These are phyloP conservation scores for Leptarthrus brevirostris DNA, from an alignment of 2,888 invertebrate species.

Conservation along the genomic window DNA sequence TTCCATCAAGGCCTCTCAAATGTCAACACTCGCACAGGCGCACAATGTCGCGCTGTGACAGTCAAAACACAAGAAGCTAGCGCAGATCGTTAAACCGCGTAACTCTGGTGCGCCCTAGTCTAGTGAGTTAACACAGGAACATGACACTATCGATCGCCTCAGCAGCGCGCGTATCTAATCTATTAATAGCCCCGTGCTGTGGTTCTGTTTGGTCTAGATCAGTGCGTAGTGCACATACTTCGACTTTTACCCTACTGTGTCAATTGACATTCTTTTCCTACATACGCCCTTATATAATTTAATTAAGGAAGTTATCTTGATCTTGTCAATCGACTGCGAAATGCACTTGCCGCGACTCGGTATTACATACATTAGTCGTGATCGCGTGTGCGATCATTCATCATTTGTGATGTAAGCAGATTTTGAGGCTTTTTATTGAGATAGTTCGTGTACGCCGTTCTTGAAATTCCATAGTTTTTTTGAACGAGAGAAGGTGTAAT, in stretches of 20 bases:
- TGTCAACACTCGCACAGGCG: constrained; percentile 27
- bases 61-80: constrained; percentile 22
- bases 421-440: no score
- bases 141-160: constrained; percentile 18
- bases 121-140: constrained; percentile 13
- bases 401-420: background rate
- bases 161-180: background rate
- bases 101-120: constrained; percentile 4
- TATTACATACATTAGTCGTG: background rate
- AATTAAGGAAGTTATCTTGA: constrained; percentile 1
- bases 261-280: background rate
- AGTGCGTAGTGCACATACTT: constrained; percentile 1
- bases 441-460: no score
- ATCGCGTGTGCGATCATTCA: constrained; percentile 3
- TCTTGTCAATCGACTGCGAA: background rate
- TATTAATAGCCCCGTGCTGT: constrained; percentile 1
- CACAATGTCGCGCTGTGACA: constrained; percentile 12
- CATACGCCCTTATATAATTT: constrained; percentile 20
- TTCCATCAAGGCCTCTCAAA: constrained; percentile 31
- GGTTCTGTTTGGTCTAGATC: background rate
- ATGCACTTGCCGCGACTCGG: constrained; percentile 1
- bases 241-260: background rate
- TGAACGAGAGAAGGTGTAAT: no score
- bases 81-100: constrained; percentile 3
- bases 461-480: no score